Evolutionary conservation across 2,113 vertebrate species (phyloP).

Genomic region (Xiphorhynchus elegans): DNA sequence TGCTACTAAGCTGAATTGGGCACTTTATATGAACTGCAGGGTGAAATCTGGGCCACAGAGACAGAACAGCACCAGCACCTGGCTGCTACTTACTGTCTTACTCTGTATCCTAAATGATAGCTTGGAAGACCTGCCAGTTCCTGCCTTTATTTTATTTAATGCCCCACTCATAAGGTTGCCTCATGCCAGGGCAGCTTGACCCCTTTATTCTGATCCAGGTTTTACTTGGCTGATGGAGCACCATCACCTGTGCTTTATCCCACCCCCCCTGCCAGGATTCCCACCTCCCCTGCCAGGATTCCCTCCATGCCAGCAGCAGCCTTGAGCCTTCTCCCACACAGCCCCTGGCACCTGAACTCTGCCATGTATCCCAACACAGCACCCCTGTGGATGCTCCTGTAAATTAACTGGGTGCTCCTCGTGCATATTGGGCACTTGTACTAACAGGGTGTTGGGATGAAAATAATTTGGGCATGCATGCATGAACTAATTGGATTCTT

Average conservation of each 20-base stretch:
- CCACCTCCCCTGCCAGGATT: neutral
- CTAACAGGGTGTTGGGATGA: neutral
- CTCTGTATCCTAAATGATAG: neutral
- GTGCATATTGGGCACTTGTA: neutral
- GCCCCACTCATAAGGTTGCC: neutral
- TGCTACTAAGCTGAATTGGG: neutral
- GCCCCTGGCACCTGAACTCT: neutral
- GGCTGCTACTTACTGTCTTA: neutral
- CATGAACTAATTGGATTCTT: neutral
- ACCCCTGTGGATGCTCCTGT: neutral
- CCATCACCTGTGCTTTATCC: neutral
- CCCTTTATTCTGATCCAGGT: neutral
- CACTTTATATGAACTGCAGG: neutral
- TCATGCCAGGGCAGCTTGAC: neutral
- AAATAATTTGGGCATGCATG: neutral
- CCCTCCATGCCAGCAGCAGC: neutral
- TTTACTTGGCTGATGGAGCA: neutral
- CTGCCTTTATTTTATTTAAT: neutral
- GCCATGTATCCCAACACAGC: neutral
- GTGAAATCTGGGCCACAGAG: neutral
- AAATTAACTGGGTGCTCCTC: neutral
- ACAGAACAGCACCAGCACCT: neutral
- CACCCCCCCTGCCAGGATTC: neutral
- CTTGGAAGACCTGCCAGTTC: neutral
- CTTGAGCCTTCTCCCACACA: neutral